Evolutionary conservation across 2,113 vertebrate species (phyloP).

Genomic region (Sinocyclocheilus rhinocerous): DNA sequence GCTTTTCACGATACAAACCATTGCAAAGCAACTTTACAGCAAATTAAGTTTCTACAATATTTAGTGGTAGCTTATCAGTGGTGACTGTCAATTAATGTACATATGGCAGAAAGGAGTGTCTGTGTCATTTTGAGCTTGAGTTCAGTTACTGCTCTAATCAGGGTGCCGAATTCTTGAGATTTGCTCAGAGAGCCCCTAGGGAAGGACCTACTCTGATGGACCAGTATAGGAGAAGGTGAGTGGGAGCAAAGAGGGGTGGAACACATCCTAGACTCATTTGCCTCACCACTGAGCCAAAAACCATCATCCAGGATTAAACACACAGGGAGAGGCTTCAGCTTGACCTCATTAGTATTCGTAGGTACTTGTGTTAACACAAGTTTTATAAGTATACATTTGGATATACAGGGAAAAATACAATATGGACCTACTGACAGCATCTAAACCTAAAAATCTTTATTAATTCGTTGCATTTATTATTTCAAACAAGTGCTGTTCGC

Average conservation of each 20-base stretch:
- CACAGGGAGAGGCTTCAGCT: conserved; percentile 5
- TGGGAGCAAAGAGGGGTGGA: conserved; percentile 28
- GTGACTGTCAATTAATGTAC: too few relatives aligned
- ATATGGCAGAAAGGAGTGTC: too few relatives aligned
- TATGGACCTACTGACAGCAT: background rate
- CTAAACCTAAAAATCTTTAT: background rate
- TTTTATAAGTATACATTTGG: background rate
- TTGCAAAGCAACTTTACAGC: too few relatives aligned
- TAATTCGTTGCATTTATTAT: too few relatives aligned
- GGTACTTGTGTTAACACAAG: background rate
- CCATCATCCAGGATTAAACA: conserved; percentile 64
- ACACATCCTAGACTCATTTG: conserved; percentile 62
- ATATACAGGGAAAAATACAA: background rate
- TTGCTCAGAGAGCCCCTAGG: conserved; percentile 43
- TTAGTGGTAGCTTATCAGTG: too few relatives aligned
- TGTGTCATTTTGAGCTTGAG: conserved; percentile 21
- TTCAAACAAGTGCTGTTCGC: too few relatives aligned
- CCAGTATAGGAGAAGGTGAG: conserved; percentile 21
- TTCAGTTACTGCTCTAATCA: conserved; percentile 31
- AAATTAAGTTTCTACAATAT: too few relatives aligned
- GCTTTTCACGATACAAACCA: too few relatives aligned
- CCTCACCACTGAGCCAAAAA: conserved; percentile 63
- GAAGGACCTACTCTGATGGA: conserved; percentile 21
- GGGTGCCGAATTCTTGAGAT: conserved; percentile 26
- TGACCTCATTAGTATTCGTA: background rate